Conservation (phyloP, 2,888 invertebrate species). For the Gymnosoma rotundatum region DNA sequence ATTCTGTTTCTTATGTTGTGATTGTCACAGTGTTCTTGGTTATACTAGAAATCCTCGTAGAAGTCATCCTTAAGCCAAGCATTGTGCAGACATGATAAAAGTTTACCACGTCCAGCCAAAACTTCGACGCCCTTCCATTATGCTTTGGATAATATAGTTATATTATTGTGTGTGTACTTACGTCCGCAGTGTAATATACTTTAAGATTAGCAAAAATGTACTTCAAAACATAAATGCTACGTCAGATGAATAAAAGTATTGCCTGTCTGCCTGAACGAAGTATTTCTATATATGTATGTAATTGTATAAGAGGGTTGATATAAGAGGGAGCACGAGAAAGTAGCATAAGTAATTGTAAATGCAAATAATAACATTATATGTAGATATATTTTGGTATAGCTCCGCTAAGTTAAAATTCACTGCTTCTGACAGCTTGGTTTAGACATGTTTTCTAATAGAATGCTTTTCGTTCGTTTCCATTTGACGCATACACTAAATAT, state of each 20-base stretch:
- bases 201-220: slow-evolving; percentile 73
- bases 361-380: slow-evolving; percentile 61
- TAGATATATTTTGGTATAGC: slow-evolving; percentile 71
- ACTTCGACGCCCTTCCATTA: slow-evolving; percentile 32
- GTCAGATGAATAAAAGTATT: slow-evolving; percentile 73
- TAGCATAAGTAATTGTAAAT: slow-evolving; percentile 72
- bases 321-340: slow-evolving; percentile 19
- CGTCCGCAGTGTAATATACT: slow-evolving; percentile 63
- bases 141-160: slow-evolving; percentile 48
- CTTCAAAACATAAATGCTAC: slow-evolving; percentile 78
- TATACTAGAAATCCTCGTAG: slow-evolving; percentile 75
- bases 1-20: slow-evolving; percentile 47
- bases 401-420: slow-evolving; percentile 75
- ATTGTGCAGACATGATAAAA: slow-evolving; percentile 36
- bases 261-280: slow-evolving; percentile 70
- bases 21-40: slow-evolving; percentile 20
- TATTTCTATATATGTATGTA: slow-evolving; percentile 37
- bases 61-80: slow-evolving; percentile 64
- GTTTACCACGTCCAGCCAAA: slow-evolving; percentile 40
- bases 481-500: slow-evolving; percentile 25
- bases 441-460: slow-evolving; percentile 76
- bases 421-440: slow-evolving; percentile 78
- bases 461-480: slow-evolving; percentile 67
- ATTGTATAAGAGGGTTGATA: slow-evolving; percentile 30
- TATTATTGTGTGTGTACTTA: slow-evolving; percentile 30